Conservation (phyloP, 1,140 invertebrate genomes). For the Matsumurasca onukii region DNA sequence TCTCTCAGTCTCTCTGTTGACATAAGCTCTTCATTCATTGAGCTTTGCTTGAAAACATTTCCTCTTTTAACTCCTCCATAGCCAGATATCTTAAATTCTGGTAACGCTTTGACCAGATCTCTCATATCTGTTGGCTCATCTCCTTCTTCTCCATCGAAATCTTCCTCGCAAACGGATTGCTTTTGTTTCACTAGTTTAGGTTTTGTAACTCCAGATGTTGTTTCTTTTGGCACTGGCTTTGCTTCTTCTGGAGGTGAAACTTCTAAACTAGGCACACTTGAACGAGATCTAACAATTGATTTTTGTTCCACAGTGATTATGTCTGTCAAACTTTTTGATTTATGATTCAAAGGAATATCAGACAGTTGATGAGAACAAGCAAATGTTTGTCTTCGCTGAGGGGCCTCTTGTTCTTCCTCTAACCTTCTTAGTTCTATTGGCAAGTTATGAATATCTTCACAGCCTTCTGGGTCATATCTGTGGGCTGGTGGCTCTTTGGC, state of each 20-base stretch:
- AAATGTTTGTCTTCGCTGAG: constrained; percentile 53
- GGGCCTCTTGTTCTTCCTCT: constrained; percentile 63
- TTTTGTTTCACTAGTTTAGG: constrained; percentile 78
- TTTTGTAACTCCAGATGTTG: constrained; percentile 45
- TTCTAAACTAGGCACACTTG: constrained; percentile 69
- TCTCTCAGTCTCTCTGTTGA: constrained; percentile 77
- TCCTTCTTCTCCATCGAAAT: constrained; percentile 56
- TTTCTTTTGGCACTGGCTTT: constrained; percentile 32
- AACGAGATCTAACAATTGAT: constrained; percentile 66
- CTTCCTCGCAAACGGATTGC: constrained; percentile 66
- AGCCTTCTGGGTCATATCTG: constrained; percentile 54
- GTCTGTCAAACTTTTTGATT: constrained; percentile 78
- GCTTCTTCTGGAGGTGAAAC: constrained; percentile 40
- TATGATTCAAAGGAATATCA: constrained; percentile 55
- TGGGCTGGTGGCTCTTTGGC: constrained; percentile 53
- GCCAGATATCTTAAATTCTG: constrained; percentile 56
- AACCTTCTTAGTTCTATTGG: constrained; percentile 86
- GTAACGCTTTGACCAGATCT: constrained; percentile 58
- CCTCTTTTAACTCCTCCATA: constrained; percentile 53
- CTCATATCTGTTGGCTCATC: constrained; percentile 66
- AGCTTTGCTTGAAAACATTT: constrained; percentile 79
- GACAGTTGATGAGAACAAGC: constrained; percentile 52
- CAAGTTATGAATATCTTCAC: constrained; percentile 68
- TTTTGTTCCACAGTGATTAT: constrained; percentile 62
- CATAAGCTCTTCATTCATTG: constrained; percentile 87